Evolutionary conservation across 2,888 invertebrate genomes (phyloP), one percentile per base, ranked within the genome.

Genomic region (Caenorhabditis sp.): DNA sequence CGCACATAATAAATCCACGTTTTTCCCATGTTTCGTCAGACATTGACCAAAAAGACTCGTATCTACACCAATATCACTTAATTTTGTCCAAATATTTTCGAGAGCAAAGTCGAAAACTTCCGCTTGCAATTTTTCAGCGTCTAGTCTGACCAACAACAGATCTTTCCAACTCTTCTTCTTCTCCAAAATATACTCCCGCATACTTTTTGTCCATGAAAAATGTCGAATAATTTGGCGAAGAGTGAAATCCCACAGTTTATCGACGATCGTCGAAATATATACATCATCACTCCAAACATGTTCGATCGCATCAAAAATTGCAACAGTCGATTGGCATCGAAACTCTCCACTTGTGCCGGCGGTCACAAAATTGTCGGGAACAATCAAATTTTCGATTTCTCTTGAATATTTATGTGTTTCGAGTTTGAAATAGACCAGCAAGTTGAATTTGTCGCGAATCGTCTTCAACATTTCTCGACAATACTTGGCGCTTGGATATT

Each of bases 171-270:
- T 58, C 1, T 37, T 19, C 4, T 66, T 58, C 17, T 65, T 57
- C 6, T 66, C 71, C 2, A 50, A 2, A 12, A 76, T 43, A 59
- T 63, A 79, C 77, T 65, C 63, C 26, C 61, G 37, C 58, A 79
- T 58, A 14, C 62, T 53, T 57, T 77, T 66, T 1, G 68, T 61
- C 80, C 83, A 85, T 14, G 75, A 62, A 5, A 60, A 60, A 88
- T 93, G 93, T 84, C 95, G 91, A 54, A 93, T 91, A 54, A 94
- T 87, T 50, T 96, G 90, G 89, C 95, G 93, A 72, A 96, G 90
- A 23, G 92, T 93, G 8, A 96, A 90, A 89, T 94, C 95, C 92
- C 94, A 94, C 89, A 96, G 95, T 87, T 83, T 84, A 57, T 89
- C 86, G 93, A 92, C 64, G 92, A 92, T 90, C 67, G 93, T 92